A percentile compares a stretch with the other conserved stretches of the same genome.
Conservation (phyloP, 1,140 invertebrate species). For the Eurosta solidaginis region DNA sequence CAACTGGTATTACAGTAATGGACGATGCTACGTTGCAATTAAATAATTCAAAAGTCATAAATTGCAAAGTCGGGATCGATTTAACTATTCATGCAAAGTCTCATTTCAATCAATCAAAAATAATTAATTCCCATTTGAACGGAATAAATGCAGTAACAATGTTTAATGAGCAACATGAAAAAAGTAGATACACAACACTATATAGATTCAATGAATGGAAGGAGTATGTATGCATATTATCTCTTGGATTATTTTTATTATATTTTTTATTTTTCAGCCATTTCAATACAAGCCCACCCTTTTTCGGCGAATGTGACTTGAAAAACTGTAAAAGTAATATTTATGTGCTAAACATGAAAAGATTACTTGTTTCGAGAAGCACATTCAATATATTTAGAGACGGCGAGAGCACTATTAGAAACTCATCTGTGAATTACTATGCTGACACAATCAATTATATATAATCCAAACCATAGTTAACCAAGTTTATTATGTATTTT, state of each 20-base stretch:
- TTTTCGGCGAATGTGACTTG: conserved; percentile 22
- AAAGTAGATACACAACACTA: background rate
- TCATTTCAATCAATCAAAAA: conserved; percentile 19
- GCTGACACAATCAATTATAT: too few relatives aligned
- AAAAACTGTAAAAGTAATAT: background rate
- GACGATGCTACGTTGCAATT: background rate
- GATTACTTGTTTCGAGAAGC: background rate
- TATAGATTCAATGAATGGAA: background rate
- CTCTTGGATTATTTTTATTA: background rate
- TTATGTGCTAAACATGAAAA: background rate
- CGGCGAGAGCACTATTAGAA: background rate
- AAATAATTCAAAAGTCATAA: conserved; percentile 9
- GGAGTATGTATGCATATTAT: background rate
- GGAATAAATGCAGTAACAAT: background rate
- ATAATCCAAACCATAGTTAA: too few relatives aligned
- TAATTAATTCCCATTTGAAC: background rate
- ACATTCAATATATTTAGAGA: background rate
- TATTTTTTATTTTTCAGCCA: background rate
- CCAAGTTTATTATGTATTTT: too few relatives aligned
- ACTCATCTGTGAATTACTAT: too few relatives aligned
- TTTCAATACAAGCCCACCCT: background rate
- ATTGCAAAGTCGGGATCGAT: conserved; percentile 27
- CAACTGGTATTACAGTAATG: conserved; percentile 34
- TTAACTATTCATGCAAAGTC: background rate
- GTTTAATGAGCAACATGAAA: background rate